A percentile compares a stretch with the other conserved stretches of the same genome.
Evolutionary conservation across 2,113 vertebrate genomes (phyloP).

Genomic region (Acrocephalus arundinaceus): DNA sequence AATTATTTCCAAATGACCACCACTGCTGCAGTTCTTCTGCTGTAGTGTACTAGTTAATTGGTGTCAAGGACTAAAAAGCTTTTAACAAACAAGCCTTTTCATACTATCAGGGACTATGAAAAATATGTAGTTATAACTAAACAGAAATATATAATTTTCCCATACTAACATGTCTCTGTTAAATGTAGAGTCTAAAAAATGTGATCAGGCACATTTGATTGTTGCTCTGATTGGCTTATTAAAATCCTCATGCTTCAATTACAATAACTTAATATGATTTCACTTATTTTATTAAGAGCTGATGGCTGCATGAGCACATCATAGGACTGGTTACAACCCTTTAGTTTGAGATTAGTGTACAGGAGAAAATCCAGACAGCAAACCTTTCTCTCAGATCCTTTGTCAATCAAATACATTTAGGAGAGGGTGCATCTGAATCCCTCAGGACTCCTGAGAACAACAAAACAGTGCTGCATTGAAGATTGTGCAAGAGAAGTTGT

Average conservation of each 20-base stretch:
- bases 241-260: background rate
- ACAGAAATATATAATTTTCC: background rate
- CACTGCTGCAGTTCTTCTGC: background rate
- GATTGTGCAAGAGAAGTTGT: background rate
- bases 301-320: background rate
- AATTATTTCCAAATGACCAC: background rate
- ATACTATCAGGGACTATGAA: background rate
- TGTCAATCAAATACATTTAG: background rate
- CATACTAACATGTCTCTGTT: background rate
- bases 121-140: background rate
- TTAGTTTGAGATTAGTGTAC: background rate
- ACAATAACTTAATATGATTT: background rate
- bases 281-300: background rate
- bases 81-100: background rate
- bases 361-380: background rate
- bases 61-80: background rate
- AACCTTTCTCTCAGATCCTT: background rate
- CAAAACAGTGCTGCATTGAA: background rate
- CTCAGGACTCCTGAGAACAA: background rate
- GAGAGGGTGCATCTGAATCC: background rate
- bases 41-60: background rate
- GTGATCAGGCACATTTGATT: background rate
- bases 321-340: background rate
- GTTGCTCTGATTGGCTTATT: background rate
- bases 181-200: background rate